Conservation (phyloP, 2,797 vertebrate genomes). For the Mormyrus proboscirostris region DNA sequence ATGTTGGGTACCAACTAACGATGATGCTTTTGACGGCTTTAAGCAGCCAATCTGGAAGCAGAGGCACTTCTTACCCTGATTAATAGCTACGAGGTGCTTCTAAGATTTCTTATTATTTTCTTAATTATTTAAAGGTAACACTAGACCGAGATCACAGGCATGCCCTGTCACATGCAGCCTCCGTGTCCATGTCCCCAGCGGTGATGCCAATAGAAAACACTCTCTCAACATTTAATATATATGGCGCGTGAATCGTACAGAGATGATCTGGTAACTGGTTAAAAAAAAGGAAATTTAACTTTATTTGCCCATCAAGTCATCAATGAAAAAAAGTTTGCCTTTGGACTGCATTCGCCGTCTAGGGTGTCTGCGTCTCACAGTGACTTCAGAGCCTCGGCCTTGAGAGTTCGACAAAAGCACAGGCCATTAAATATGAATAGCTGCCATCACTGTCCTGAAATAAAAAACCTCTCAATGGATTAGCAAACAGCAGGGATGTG, state of each 20-base stretch:
- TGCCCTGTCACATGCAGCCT: neutral
- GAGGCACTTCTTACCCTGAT: neutral
- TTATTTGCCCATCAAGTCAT: neutral
- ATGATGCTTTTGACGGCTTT: neutral
- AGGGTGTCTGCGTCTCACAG: neutral
- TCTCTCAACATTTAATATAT: neutral
- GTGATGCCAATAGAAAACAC: neutral
- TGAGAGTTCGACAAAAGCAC: neutral
- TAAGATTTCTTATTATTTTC: neutral
- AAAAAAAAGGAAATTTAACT: neutral
- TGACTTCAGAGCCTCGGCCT: neutral
- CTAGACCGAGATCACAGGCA: neutral
- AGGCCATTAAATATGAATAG: slow-evolving; percentile 14
- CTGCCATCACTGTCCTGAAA: slow-evolving; percentile 6
- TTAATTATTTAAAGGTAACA: slow-evolving; percentile 1
- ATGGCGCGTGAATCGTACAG: neutral
- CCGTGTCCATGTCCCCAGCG: neutral
- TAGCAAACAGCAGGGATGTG: neutral
- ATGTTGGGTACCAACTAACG: neutral
- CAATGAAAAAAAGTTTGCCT: neutral
- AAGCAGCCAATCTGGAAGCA: neutral
- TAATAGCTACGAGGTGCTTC: neutral
- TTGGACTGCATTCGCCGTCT: neutral
- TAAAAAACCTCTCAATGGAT: neutral
- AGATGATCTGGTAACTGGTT: neutral